Percentiles rank a stretch among this genome's conserved stretches.
Evolutionary conservation across 2,888 invertebrate genomes (phyloP).

Genomic region (Eupithecia exiguata): DNA sequence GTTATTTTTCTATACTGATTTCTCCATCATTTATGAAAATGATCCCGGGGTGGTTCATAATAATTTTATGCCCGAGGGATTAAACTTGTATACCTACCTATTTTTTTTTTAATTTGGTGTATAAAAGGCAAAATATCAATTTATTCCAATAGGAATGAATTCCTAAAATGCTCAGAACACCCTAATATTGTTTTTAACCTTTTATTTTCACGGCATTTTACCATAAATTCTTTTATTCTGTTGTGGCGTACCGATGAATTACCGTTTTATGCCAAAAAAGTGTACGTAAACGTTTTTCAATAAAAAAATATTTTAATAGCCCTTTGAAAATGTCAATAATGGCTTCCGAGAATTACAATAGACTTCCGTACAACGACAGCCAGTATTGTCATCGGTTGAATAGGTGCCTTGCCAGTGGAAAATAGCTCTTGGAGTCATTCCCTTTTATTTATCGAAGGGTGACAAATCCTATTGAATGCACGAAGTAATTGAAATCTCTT

Average conservation of each 20-base stretch:
- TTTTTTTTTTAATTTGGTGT: too few species aligned
- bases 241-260: constrained; percentile 53
- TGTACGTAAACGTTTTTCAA: constrained; percentile 68
- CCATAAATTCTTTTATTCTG: constrained; percentile 49
- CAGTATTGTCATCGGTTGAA: constrained; percentile 74
- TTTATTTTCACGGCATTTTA: constrained; percentile 34
- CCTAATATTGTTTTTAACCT: background rate
- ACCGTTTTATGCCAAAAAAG: constrained; percentile 57
- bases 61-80: background rate
- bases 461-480: constrained; percentile 65
- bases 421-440: constrained; percentile 74
- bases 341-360: constrained; percentile 79
- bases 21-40: background rate
- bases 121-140: background rate
- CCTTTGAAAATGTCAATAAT: constrained; percentile 80
- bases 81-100: too few species aligned
- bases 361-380: constrained; percentile 74
- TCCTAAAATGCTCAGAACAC: background rate
- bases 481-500: constrained; percentile 66
- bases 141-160: background rate
- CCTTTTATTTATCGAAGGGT: constrained; percentile 69
- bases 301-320: constrained; percentile 74
- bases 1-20: background rate
- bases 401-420: constrained; percentile 71
- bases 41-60: background rate